A percentile compares a stretch with the other conserved stretches of the same genome.
These are phyloP conservation scores for Pelecanus crispus DNA, from an alignment of 2,113 vertebrate species.

Conservation along the genomic window DNA sequence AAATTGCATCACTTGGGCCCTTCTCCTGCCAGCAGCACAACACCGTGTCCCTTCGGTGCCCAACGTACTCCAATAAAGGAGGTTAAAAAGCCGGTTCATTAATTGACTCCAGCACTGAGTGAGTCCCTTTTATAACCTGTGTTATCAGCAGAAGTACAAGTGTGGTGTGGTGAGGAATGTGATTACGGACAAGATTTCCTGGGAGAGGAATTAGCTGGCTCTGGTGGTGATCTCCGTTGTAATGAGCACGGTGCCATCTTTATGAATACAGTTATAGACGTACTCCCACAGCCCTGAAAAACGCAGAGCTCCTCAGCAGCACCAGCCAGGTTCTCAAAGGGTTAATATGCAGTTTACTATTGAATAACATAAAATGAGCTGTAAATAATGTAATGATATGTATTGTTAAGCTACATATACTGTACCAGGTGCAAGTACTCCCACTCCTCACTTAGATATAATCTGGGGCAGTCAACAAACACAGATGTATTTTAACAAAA, in stretches of 20 bases:
- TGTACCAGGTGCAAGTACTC: conserved; percentile 92
- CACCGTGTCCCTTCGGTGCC: conserved; percentile 49
- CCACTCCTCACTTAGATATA: conserved; percentile 86
- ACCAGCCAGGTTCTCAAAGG: conserved; percentile 57
- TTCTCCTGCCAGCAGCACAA: conserved; percentile 65
- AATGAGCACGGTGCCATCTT: conserved; percentile 78
- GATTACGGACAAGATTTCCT: conserved; percentile 82
- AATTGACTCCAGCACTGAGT: conserved; percentile 73
- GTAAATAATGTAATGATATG: conserved; percentile 91
- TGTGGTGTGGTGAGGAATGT: conserved; percentile 72
- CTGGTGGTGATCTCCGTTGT: conserved; percentile 71
- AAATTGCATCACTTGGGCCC: conserved; percentile 56
- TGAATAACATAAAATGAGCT: conserved; percentile 85
- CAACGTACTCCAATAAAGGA: conserved; percentile 72
- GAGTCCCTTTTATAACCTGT: conserved; percentile 80
- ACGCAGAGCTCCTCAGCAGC: background rate
- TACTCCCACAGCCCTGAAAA: conserved; percentile 56
- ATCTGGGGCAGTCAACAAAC: conserved; percentile 86
- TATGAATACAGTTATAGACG: conserved; percentile 73
- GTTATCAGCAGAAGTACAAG: conserved; percentile 82
- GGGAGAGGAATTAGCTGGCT: conserved; percentile 80
- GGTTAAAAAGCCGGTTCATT: conserved; percentile 78
- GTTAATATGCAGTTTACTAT: conserved; percentile 79
- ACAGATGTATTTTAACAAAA: conserved; percentile 95
- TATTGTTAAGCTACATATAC: conserved; percentile 87